These are phyloP conservation scores for Phrynosoma platyrhinos DNA, from an alignment of 2,113 vertebrate genomes.

Conservation along the genomic window DNA sequence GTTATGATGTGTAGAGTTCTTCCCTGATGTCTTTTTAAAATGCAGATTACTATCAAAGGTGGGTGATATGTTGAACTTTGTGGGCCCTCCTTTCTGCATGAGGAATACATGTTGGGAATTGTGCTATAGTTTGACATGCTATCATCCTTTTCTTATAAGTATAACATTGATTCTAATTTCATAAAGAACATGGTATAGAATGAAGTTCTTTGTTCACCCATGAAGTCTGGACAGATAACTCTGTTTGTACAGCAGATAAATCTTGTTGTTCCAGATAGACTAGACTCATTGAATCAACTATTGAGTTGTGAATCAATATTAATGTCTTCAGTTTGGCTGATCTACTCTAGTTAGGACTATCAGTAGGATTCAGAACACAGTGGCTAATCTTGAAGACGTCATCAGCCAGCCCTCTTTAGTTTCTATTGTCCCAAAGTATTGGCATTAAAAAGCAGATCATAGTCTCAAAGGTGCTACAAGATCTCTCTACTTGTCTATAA, in stretches of 20 bases:
- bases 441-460: not conserved
- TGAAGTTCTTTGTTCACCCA: not conserved
- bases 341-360: no score
- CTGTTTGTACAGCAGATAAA: no score
- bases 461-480: no score
- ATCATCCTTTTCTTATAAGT: not conserved
- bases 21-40: not conserved
- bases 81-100: not conserved
- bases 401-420: not conserved
- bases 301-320: no score
- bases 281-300: no score
- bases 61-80: not conserved
- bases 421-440: not conserved
- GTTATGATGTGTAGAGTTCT: not conserved
- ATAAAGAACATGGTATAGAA: not conserved
- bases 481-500: not conserved
- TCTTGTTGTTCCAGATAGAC: not conserved
- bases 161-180: not conserved
- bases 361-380: no score
- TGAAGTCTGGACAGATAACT: no score
- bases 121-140: not conserved
- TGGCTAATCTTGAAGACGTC: no score
- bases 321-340: no score
- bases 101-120: not conserved
- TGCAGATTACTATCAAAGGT: no score